Evolutionary conservation across 1,140 invertebrate genomes (phyloP).

Genomic region (Stegodyphus mimosarum): DNA sequence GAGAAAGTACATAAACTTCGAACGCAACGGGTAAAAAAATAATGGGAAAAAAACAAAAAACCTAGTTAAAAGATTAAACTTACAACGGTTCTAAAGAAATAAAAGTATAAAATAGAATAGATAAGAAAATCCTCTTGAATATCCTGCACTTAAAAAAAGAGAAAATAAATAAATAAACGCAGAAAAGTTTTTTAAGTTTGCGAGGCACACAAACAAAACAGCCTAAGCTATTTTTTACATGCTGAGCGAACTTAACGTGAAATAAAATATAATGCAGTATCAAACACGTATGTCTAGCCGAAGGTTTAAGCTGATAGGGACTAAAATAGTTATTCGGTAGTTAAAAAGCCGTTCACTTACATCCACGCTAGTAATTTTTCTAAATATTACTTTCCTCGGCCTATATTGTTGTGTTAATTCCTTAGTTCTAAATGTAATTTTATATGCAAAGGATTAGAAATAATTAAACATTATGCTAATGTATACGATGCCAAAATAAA

Average conservation of each 20-base stretch:
- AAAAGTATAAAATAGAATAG: slow-evolving; percentile 44
- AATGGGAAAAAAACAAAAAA: slow-evolving; percentile 31
- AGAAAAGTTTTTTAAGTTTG: neutral
- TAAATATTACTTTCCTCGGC: too few relatives aligned
- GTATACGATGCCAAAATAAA: too few relatives aligned
- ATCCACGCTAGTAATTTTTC: too few relatives aligned
- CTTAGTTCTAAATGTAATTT: too few relatives aligned
- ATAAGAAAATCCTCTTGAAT: slow-evolving; percentile 55
- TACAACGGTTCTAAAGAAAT: slow-evolving; percentile 42
- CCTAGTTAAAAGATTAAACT: slow-evolving; percentile 60
- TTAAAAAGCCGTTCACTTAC: neutral
- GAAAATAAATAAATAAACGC: slow-evolving; percentile 5
- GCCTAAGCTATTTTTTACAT: slow-evolving; percentile 1
- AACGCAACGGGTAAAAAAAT: slow-evolving; percentile 4
- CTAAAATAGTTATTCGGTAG: slow-evolving; percentile 44
- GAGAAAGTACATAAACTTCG: slow-evolving; percentile 39
- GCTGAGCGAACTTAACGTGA: slow-evolving; percentile 36
- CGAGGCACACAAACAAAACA: neutral
- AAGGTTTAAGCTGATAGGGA: slow-evolving; percentile 53
- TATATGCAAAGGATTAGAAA: too few relatives aligned
- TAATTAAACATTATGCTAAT: too few relatives aligned
- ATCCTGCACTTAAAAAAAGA: neutral
- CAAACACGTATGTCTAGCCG: slow-evolving; percentile 33
- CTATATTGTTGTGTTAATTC: too few relatives aligned
- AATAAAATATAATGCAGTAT: slow-evolving; percentile 49